Conservation (phyloP, 2,113 vertebrate genomes). For the Hipposideros armiger region DNA sequence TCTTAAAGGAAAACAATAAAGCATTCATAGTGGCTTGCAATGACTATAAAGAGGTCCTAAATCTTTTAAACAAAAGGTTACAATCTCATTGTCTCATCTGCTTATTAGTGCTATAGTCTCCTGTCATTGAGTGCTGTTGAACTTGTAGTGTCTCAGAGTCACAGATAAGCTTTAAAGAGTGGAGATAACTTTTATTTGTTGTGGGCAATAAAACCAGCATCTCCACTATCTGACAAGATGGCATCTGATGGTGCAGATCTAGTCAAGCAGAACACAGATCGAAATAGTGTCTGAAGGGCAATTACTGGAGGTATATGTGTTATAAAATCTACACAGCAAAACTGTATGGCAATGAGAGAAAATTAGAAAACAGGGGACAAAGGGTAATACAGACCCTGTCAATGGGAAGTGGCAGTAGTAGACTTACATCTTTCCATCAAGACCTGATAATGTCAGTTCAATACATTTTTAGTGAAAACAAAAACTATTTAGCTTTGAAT, state of each 20-base stretch:
- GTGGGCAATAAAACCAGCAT: conserved; percentile 87
- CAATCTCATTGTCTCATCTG: conserved; percentile 89
- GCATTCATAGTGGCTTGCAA: conserved; percentile 77
- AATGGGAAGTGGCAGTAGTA: not conserved
- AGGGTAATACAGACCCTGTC: conserved; percentile 62
- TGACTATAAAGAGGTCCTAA: conserved; percentile 84
- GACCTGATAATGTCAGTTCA: not conserved
- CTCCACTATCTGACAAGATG: conserved; percentile 84
- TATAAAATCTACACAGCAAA: conserved; percentile 82
- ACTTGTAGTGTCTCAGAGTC: conserved; percentile 83
- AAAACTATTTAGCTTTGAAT: accelerated
- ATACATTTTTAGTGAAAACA: not conserved
- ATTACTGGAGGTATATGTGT: conserved; percentile 70
- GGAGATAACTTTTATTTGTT: conserved; percentile 89
- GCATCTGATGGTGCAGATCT: conserved; percentile 74
- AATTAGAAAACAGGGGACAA: conserved; percentile 82
- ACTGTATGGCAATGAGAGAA: conserved; percentile 77
- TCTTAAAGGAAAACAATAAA: conserved; percentile 85
- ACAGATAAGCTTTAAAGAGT: conserved; percentile 87
- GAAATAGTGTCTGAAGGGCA: conserved; percentile 86
- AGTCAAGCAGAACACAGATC: conserved; percentile 86
- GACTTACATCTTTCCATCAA: not conserved
- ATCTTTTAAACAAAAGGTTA: conserved; percentile 90
- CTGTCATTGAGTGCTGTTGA: conserved; percentile 82
- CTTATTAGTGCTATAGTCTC: conserved; percentile 81